Evolutionary conservation across 2,888 invertebrate species (phyloP), one percentile per base, ranked within the genome.

Genomic region (Stomorhina lunata): DNA sequence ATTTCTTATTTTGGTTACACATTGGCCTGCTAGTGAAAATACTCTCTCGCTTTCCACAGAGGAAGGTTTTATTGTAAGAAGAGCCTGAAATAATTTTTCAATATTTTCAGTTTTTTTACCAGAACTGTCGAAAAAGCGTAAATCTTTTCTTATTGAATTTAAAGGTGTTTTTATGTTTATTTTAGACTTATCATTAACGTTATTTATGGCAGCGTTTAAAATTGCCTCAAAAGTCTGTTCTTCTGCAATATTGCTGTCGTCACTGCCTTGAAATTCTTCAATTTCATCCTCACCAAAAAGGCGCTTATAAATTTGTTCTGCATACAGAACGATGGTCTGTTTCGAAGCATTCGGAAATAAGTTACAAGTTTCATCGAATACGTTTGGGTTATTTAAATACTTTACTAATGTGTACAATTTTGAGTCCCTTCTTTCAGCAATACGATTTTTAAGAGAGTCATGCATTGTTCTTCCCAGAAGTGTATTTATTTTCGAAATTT

Each of bases 371-470:
- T 40, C n/a, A 40, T 40, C n/a, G 2, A 40, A 40, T 12, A 40
- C n/a, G 9, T 40, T n/a, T 7, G 32, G 57, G 20, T 57, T 32
- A 20, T 57, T 57, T 6, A 55, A 55, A 2, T 15, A 55, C 15
- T 55, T 25, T 9, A 27, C 45, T 4, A 40, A n/a, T 1, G 27
- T 25, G 27, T 43, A 63, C 63, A 63, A 15, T 63, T 63, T 63
- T 4, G 15, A 43, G 20, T 65, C 3, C 48, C 43, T 65, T 32
- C 48, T 48, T 65, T 65, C 65, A 29, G 2, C 48, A n/a, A 65
- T 48, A 48, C 43, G 12, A 7, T 29, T 5, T 27, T 6, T 25
- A 17, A 65, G 29, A 29, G 45, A n/a, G 9, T 43, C n/a, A 27
- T n/a, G 43, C 25, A 65, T 45, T 29, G 59, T 17, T 34, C 12